Evolutionary conservation across 2,797 vertebrate species (phyloP), one percentile per base, ranked within the genome.

Genomic region (Galaxias olidus): DNA sequence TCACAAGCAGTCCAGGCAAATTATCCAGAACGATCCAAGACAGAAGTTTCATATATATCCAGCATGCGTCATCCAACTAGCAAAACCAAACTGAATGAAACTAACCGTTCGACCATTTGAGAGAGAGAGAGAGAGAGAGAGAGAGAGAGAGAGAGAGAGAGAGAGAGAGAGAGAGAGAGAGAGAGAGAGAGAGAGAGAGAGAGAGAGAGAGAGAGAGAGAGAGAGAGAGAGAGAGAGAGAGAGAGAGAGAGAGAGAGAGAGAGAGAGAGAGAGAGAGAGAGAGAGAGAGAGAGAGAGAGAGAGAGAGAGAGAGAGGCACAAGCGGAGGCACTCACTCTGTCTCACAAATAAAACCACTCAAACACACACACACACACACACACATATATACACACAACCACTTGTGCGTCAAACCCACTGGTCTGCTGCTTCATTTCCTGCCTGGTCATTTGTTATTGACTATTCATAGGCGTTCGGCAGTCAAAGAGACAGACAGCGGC

Each of bases 361-460:
- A 64, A 30, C 30, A 64, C 58, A 40, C 51, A 30, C 68, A 63
- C 42, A 40, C 40, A 13, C 20, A 53, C 30, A 46, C 59, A 57
- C 69, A 74, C 44, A 14, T 47, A 45, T 60, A 50, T 59, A 68
- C 60, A 63, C 65, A 61, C 61, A 57, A 59, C 61, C 59, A 57
- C 59, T 43, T 64, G 63, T 45, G 61, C 57, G 62, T 52, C 68
- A 59, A 63, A 61, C 68, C 56, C 57, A 51, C 63, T 77, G 64
- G 65, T 71, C 73, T 73, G 67, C 40, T 69, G 13, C 68, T 76
- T 72, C 40, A 68, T 74, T 84, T 77, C 63, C 47, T 81, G 72
- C 75, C 66, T 69, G 71, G 79, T 81, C 68, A 64, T 76, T 79
- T 73, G 69, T 68, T 79, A 76, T 76, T 75, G 72, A 79, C 68